Evolutionary conservation across 2,113 vertebrate species (phyloP).

Genomic region (Sula dactylatra): DNA sequence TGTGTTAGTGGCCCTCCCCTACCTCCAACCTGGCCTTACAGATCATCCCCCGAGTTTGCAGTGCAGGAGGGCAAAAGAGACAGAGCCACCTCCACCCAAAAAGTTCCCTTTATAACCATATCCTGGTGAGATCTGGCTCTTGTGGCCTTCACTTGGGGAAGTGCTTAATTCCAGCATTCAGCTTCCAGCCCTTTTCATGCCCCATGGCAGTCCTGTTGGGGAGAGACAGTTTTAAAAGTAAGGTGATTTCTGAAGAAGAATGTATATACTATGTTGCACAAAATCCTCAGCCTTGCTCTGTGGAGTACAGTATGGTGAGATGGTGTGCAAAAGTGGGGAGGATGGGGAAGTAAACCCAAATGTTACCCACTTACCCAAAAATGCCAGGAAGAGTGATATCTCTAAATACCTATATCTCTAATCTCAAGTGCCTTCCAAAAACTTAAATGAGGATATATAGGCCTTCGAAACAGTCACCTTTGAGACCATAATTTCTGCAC

Average conservation of each 20-base stretch:
- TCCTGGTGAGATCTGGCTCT: background rate
- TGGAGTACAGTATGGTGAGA: background rate
- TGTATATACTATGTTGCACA: background rate
- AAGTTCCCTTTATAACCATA: rapidly evolving
- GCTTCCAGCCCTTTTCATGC: background rate
- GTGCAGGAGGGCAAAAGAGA: background rate
- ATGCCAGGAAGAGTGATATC: background rate
- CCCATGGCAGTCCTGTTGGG: background rate
- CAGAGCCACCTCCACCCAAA: background rate
- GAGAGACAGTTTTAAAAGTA: background rate
- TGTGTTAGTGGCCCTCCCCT: background rate
- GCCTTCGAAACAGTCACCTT: background rate
- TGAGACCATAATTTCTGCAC: background rate
- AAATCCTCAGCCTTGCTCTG: background rate
- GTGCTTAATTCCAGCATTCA: background rate
- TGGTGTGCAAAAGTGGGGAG: background rate
- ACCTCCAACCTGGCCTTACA: background rate
- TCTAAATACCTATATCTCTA: too few relatives aligned
- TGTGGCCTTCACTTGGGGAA: background rate
- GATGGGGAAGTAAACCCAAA: background rate
- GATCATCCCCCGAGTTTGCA: background rate
- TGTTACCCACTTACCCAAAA: background rate
- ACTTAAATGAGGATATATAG: background rate
- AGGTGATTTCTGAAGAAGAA: background rate
- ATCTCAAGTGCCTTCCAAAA: background rate